Conservation (phyloP, 37 sponge, comb jelly and placozoan genomes). For the Mnemiopsis leidyi region DNA sequence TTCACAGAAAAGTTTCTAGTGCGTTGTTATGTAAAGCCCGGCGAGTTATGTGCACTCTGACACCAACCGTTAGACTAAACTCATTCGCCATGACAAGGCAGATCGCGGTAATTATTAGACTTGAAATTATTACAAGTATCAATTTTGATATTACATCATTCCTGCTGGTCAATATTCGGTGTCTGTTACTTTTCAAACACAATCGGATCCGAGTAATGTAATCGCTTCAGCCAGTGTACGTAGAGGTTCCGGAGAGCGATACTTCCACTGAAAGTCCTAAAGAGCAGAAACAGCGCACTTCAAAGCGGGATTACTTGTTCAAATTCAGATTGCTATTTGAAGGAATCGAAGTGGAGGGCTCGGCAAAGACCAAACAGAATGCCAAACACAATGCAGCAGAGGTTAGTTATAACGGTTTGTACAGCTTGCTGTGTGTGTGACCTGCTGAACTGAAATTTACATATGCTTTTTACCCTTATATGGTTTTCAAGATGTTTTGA, state of each 20-base stretch:
- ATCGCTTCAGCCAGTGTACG: slow-evolving; percentile 15
- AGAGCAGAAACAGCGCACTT: not conserved
- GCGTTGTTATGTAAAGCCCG: not conserved
- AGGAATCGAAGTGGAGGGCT: not conserved
- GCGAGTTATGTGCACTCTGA: slow-evolving; percentile 5
- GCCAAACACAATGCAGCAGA: slow-evolving; percentile 44
- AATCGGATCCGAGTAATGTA: too few species aligned
- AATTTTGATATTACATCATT: too few species aligned
- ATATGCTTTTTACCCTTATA: too few species aligned
- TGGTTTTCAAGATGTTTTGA: too few species aligned
- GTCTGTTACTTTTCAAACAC: too few species aligned
- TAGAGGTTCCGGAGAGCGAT: not conserved
- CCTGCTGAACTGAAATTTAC: too few species aligned
- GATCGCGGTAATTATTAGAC: not conserved
- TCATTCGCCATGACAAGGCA: slow-evolving; percentile 47
- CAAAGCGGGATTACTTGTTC: not conserved
- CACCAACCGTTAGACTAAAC: slow-evolving; percentile 1
- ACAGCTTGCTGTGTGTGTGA: too few species aligned
- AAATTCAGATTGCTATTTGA: not conserved
- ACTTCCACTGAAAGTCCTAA: not conserved
- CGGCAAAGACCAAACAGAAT: slow-evolving; percentile 23
- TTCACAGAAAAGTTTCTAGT: too few species aligned
- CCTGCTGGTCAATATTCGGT: too few species aligned
- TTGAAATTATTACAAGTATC: not conserved
- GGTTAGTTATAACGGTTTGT: too few species aligned